phyloP scores from a whole-genome alignment of 2,797 vertebrate species.

The Gymnodraco acuticeps region DNA sequence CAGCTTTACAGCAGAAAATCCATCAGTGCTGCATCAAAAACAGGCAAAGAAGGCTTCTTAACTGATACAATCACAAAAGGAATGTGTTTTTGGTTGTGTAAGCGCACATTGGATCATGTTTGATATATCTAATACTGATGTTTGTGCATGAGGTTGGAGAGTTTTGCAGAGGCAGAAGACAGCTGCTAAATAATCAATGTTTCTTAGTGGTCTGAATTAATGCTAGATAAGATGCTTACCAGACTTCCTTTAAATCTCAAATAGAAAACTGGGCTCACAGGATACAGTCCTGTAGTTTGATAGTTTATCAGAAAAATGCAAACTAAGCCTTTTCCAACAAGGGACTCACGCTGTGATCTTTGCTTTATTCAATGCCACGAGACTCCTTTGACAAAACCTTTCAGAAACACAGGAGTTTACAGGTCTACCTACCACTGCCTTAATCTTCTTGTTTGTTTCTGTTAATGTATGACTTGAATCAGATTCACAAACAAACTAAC shows the following conservation, averaged over 20 bases:
- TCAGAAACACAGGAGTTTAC: too few relatives aligned
- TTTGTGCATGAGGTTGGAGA: not conserved
- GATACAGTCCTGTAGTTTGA: too few relatives aligned
- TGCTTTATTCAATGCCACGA: too few relatives aligned
- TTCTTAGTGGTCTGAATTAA: not conserved
- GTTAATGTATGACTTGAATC: too few relatives aligned
- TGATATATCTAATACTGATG: not conserved
- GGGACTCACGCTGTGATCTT: too few relatives aligned
- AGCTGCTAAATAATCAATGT: not conserved
- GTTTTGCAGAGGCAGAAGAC: not conserved
- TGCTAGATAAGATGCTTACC: not conserved
- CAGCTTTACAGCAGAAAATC: constrained; percentile 22
- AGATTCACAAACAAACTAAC: too few relatives aligned
- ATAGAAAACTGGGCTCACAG: not conserved
- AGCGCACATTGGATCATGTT: not conserved
- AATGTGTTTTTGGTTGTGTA: not conserved
- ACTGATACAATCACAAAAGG: not conserved
- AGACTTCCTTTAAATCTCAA: not conserved
- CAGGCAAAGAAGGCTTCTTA: not conserved
- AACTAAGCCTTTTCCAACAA: too few relatives aligned
- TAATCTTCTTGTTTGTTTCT: too few relatives aligned
- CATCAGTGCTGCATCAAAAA: not conserved
- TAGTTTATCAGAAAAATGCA: too few relatives aligned
- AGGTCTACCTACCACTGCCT: too few relatives aligned
- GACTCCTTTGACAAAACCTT: too few relatives aligned